Percentiles rank a stretch among this genome's conserved stretches.
Conservation (phyloP, 1,140 invertebrate genomes). For the Holotrichia oblita region DNA sequence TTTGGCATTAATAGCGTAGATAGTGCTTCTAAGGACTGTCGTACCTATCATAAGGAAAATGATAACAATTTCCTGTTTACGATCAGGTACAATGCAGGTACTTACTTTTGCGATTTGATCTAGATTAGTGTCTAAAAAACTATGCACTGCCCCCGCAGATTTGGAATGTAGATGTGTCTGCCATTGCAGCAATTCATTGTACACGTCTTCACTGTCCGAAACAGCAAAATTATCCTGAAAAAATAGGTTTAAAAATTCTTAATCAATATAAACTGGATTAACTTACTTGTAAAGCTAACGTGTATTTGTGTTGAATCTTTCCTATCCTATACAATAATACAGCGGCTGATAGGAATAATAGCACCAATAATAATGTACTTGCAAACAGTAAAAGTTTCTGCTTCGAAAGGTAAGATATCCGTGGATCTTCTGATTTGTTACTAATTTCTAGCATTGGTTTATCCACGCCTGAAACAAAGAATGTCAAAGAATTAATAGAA, state of each 20-base stretch:
- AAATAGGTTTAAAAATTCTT: too few species aligned
- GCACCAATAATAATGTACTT: slow-evolving; percentile 61
- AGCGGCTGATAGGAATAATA: slow-evolving; percentile 63
- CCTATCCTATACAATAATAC: slow-evolving; percentile 63
- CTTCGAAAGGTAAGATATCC: slow-evolving; percentile 41
- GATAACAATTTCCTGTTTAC: too few species aligned
- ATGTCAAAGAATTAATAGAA: not conserved
- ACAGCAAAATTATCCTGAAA: slow-evolving; percentile 42
- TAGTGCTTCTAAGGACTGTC: slow-evolving; percentile 70
- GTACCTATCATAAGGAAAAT: slow-evolving; percentile 63
- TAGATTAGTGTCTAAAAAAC: slow-evolving; percentile 69
- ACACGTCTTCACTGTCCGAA: slow-evolving; percentile 65
- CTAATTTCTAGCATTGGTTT: not conserved
- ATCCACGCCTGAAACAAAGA: slow-evolving; percentile 11
- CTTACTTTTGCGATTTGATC: slow-evolving; percentile 71
- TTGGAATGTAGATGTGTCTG: slow-evolving; percentile 69
- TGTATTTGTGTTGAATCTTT: slow-evolving; percentile 61
- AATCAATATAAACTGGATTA: not conserved
- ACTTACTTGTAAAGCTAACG: slow-evolving; percentile 50
- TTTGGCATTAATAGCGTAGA: slow-evolving; percentile 65
- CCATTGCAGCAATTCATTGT: slow-evolving; percentile 68
- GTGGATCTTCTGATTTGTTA: not conserved
- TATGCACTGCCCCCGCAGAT: slow-evolving; percentile 68
- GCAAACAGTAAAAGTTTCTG: slow-evolving; percentile 60
- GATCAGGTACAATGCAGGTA: too few species aligned